A percentile compares a stretch with the other conserved stretches of the same genome.
phyloP scores from a whole-genome alignment of 2,888 invertebrate genomes.

The Acleris sparsana region DNA sequence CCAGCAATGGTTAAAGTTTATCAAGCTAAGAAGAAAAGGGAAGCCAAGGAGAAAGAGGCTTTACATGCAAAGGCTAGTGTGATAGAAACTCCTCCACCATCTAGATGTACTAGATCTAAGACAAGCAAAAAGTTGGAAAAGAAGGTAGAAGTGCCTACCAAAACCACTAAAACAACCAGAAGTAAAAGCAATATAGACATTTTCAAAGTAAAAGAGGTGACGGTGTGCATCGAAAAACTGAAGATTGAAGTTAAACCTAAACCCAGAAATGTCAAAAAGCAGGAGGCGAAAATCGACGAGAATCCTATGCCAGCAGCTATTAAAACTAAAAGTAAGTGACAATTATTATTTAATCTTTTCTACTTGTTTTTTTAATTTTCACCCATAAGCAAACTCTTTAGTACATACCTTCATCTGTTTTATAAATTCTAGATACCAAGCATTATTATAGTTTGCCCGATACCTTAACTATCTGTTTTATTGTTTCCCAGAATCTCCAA shows the following conservation, averaged over 20 bases:
- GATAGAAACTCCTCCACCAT: constrained; percentile 44
- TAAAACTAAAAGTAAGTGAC: constrained; percentile 52
- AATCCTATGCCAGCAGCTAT: constrained; percentile 40
- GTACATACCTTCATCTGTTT: no score
- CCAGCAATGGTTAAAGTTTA: constrained; percentile 83
- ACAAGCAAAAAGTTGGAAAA: constrained; percentile 41
- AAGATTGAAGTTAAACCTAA: constrained; percentile 13
- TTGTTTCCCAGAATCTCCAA: constrained; percentile 55
- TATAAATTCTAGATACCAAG: no score
- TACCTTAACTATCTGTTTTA: neutral
- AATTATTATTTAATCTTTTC: no score
- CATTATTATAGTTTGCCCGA: no score
- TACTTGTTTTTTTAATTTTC: no score
- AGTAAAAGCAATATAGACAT: constrained; percentile 40
- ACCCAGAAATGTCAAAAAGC: constrained; percentile 41
- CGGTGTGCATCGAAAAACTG: constrained; percentile 20
- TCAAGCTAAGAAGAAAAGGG: constrained; percentile 73
- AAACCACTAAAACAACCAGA: constrained; percentile 9
- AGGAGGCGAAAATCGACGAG: constrained; percentile 48
- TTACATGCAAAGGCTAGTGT: constrained; percentile 50
- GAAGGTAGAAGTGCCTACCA: constrained; percentile 13
- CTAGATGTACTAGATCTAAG: constrained; percentile 61
- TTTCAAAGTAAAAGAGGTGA: constrained; percentile 32
- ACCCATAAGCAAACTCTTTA: no score
- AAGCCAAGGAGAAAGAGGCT: constrained; percentile 67